Evolutionary conservation across 2,113 vertebrate genomes (phyloP).

Genomic region (Aythya baeri): DNA sequence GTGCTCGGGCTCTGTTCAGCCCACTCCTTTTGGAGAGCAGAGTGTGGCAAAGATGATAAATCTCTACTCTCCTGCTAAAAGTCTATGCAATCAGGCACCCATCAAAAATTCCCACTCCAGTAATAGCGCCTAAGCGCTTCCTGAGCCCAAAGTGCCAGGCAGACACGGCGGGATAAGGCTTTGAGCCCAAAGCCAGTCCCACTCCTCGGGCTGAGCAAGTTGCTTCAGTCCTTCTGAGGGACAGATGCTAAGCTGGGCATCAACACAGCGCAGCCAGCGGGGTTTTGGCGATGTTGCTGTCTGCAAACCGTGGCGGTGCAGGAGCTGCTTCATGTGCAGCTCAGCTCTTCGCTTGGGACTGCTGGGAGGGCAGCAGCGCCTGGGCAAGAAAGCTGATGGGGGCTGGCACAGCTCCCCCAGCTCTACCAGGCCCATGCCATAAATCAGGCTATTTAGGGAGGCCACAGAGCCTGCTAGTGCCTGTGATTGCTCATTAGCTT

Average conservation of each 20-base stretch:
- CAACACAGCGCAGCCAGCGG: rapidly evolving
- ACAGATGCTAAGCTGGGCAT: background rate
- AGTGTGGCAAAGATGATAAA: background rate
- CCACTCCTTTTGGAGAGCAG: background rate
- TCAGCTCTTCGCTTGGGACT: rapidly evolving
- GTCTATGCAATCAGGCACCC: background rate
- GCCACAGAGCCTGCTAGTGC: background rate
- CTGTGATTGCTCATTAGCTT: conserved; percentile 22
- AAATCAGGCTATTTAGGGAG: background rate
- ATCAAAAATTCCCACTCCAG: background rate
- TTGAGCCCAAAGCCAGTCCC: background rate
- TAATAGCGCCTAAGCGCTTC: background rate
- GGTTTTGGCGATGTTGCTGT: background rate
- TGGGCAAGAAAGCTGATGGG: background rate
- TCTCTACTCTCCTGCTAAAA: background rate
- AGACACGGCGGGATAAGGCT: background rate
- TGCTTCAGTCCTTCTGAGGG: background rate
- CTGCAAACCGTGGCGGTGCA: rapidly evolving
- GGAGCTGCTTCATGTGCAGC: background rate
- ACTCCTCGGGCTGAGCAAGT: background rate
- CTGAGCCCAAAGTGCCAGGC: background rate
- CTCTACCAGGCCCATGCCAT: background rate
- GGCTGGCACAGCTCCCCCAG: background rate
- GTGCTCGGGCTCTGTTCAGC: background rate
- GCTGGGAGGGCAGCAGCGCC: background rate